These are phyloP conservation scores for Cyanistes caeruleus DNA, from an alignment of 2,113 vertebrate genomes.

Conservation along the genomic window DNA sequence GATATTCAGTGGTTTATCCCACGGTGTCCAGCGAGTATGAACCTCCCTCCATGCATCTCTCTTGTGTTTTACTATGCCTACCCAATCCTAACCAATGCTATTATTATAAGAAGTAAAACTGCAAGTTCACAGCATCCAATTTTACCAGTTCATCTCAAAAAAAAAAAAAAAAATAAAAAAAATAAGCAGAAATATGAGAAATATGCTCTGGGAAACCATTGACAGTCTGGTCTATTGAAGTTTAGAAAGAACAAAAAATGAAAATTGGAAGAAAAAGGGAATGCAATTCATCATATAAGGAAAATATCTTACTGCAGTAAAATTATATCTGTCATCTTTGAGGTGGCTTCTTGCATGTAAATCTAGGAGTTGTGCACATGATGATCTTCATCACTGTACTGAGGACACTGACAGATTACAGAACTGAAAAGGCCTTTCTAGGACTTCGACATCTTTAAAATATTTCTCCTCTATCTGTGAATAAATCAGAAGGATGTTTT, in stretches of 20 bases:
- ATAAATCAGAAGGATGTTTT: slow-evolving; percentile 19
- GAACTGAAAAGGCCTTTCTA: background rate
- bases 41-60: fast-evolving
- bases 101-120: background rate
- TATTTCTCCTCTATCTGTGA: background rate
- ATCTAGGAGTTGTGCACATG: background rate
- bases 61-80: background rate
- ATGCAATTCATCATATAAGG: background rate
- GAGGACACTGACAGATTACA: background rate
- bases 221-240: background rate
- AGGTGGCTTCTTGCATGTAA: background rate
- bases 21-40: background rate
- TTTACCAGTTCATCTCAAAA: background rate
- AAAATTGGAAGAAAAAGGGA: background rate
- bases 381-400: background rate
- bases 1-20: background rate
- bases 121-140: background rate
- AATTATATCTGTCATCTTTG: background rate
- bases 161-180: background rate
- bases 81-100: background rate
- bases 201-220: background rate
- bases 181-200: background rate
- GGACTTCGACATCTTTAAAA: background rate
- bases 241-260: background rate
- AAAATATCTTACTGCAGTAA: background rate